Conservation (phyloP, 2,113 vertebrate species). For the Barbus barbus region DNA sequence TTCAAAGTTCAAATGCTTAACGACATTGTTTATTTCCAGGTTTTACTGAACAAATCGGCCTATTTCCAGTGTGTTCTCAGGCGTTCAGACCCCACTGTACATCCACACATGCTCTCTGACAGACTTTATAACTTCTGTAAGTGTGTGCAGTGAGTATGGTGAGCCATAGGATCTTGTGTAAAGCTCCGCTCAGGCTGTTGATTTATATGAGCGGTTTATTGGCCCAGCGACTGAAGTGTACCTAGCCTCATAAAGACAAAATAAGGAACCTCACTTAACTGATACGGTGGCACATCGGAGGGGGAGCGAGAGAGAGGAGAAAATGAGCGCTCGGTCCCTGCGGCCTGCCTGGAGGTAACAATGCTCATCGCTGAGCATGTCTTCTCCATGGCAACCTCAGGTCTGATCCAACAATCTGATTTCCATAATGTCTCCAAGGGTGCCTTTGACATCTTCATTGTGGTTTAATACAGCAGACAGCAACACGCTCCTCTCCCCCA, state of each 20-base stretch:
- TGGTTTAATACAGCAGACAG: slow-evolving; percentile 62
- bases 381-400: slow-evolving; percentile 80
- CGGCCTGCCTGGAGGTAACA: slow-evolving; percentile 60
- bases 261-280: slow-evolving; percentile 67
- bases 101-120: neutral
- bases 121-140: neutral
- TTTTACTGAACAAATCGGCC: neutral
- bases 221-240: slow-evolving; percentile 37
- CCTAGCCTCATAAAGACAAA: slow-evolving; percentile 60
- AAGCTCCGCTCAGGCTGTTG: slow-evolving; percentile 28
- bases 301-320: slow-evolving; percentile 35
- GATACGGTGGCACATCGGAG: slow-evolving; percentile 27
- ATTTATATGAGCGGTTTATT: slow-evolving; percentile 46
- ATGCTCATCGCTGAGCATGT: slow-evolving; percentile 63
- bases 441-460: slow-evolving; percentile 78
- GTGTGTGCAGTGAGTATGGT: slow-evolving; percentile 13
- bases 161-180: slow-evolving; percentile 39
- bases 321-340: slow-evolving; percentile 56
- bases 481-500: slow-evolving; percentile 61
- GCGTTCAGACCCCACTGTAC: neutral
- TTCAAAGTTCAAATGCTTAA: neutral
- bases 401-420: slow-evolving; percentile 73
- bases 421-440: slow-evolving; percentile 73
- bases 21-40: neutral
- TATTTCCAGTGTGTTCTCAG: neutral